Conservation (phyloP, 2,113 vertebrate genomes). For the Solenodon paradoxus region DNA sequence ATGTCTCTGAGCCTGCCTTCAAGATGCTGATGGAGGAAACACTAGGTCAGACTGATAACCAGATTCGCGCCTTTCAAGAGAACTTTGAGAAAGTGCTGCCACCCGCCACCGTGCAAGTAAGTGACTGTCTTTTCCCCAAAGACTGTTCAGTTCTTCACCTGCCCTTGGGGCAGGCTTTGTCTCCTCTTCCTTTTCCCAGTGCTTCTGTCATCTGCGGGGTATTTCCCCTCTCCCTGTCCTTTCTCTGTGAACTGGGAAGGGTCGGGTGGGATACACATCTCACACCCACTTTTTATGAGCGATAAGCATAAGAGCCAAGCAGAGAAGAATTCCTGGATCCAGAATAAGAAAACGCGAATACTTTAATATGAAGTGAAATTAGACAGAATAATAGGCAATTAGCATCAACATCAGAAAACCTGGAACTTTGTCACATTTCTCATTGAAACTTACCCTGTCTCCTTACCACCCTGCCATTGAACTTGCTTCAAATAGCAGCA, state of each 20-base stretch:
- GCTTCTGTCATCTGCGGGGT: not conserved
- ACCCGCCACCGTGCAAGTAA: conserved; percentile 85
- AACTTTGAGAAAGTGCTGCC: conserved; percentile 85
- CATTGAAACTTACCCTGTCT: not conserved
- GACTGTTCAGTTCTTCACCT: not conserved
- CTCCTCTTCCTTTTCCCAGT: not conserved
- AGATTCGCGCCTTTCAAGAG: conserved; percentile 83
- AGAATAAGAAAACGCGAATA: not conserved
- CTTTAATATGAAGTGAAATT: not conserved
- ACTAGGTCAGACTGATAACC: conserved; percentile 78
- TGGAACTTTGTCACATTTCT: not conserved
- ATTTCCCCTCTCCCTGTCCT: not conserved
- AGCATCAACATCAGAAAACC: not conserved
- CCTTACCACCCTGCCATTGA: not conserved
- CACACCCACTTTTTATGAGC: not conserved
- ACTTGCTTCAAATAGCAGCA: not conserved
- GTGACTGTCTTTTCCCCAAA: not conserved
- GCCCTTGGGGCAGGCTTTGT: not conserved
- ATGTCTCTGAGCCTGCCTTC: conserved; percentile 83
- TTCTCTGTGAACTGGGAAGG: not conserved
- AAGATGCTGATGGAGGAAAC: conserved; percentile 87
- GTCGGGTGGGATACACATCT: not conserved
- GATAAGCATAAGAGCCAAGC: not conserved
- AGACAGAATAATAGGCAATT: not conserved
- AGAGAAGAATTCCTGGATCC: not conserved